Base-by-base conservation (phyloP, 2,888 invertebrate genomes). In the Chrysina gloriosa region DNA sequence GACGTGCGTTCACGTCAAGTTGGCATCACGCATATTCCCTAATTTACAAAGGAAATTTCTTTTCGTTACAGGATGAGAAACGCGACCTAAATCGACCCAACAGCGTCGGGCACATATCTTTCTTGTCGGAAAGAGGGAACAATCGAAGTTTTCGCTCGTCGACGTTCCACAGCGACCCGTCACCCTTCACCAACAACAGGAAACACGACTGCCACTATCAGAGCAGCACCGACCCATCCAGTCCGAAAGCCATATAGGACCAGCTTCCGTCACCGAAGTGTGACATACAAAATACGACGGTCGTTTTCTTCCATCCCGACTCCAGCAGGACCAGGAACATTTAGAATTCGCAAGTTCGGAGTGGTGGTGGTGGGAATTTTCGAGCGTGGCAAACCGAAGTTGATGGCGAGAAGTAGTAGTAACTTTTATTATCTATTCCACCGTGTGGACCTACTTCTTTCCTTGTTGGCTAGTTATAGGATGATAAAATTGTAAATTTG, bases 81-180 rank as follows among this genome's bases (percentile, higher is more conserved):
- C 25, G 19, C 23, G 23, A 25, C 6, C 23, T 14, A 25, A 58
- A 39, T 25, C 39, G 74, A 19, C 76, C 75, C 0, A 69, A 74
- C 1, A 77, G 75, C 70, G 68, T 75, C 16, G 77, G 76, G 1
- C 77, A 77, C 54, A 74, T 77, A 27, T 74, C 77, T 6, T 75
- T 75, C 54, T 56, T 75, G 3, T 73, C 75, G 27, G 78, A 78
- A 39, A 72, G 72, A 4, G 63, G 70, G 5, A 65, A 65, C 27
- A 70, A 66, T 31, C 71, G 71, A 3, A 70, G 73, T 45, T 75
- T 70, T 50, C 71, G 74, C 29, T 68, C 75, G 1, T 39, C 58
- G 21, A 77, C 76, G 11, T 79, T 78, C 68, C 79, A 80, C 74
- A 79, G 79, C 64, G 80, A 80, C 47, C 80, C 79, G 0, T 75